Base-by-base conservation (phyloP, 2,888 invertebrate genomes). In the Ophion ventricosus region DNA sequence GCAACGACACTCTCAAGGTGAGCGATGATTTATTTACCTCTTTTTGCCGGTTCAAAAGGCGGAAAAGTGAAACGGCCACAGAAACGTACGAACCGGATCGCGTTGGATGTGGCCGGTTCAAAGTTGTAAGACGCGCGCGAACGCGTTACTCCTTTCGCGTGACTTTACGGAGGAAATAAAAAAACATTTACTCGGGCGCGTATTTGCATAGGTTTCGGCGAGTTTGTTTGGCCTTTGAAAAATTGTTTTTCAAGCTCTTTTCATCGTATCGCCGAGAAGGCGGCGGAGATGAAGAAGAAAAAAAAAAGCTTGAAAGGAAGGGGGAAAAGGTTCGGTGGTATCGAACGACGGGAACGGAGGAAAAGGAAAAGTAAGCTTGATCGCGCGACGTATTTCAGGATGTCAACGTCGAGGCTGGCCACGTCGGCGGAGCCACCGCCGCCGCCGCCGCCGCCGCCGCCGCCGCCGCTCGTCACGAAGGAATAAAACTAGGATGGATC, bases 401-500 rank as follows among this genome's bases (percentile, higher is more conserved):
- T 40, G 79, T 87, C 7, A 89, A 89, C 83, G 77, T 92, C 26
- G 93, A 93, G 66, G 69, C 89, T 20, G 92, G 92, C 43, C 43
- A 14, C 43, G 43, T 35, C 43, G 43, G 43, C 14, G 43, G 14
- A 11, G 35, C 4, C 35, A 7, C 4, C 35, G 35, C 4, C 35
- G 35, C 35, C 35, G 35, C 3, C 35, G 35, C 3, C 35, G 35
- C 3, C 35, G 35, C 4, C 35, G 35, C 3, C 35, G 35, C 14
- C 43, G 8, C 7, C 43, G 10, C 2, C 43, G 43, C 43, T 14
- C 43, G 2, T 66, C 95, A 95, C 88, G 92, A 93, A 54, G 93
- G 94, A 20, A 96, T 97, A 88, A 98, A 98, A 93, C 94, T 98
- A 92, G 98, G 98, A 94, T 98, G 98, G 98, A 97, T 98, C 90